phyloP scores from a whole-genome alignment of 1,140 invertebrate species.

The Drosophila obscura region DNA sequence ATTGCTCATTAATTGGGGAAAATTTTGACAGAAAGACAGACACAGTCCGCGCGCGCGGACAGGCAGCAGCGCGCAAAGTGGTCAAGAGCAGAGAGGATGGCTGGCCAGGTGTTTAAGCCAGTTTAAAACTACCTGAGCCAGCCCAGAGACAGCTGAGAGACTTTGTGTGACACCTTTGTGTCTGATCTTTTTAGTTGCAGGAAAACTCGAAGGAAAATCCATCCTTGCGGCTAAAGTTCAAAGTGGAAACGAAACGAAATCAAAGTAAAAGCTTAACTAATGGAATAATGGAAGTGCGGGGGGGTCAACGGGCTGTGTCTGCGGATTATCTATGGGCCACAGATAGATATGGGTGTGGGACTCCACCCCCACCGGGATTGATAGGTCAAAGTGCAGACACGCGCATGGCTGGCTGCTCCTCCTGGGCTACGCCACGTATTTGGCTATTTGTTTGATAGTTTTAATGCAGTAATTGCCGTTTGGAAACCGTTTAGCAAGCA shows the following conservation, averaged over 20 bases:
- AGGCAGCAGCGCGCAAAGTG: slow-evolving; percentile 17
- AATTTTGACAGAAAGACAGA: slow-evolving; percentile 21
- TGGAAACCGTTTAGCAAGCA: slow-evolving; percentile 69
- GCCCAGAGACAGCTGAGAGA: not conserved
- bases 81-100: slow-evolving; percentile 1
- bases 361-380: too few relatives aligned
- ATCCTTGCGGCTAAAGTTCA: slow-evolving; percentile 34
- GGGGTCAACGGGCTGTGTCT: not conserved
- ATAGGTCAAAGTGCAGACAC: slow-evolving; percentile 72
- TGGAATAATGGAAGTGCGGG: slow-evolving; percentile 36
- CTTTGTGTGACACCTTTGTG: slow-evolving; percentile 18
- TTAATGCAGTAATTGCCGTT: slow-evolving; percentile 74
- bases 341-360: not conserved
- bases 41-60: slow-evolving; percentile 25
- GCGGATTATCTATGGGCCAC: not conserved
- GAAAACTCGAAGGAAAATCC: slow-evolving; percentile 51
- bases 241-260: slow-evolving; percentile 46
- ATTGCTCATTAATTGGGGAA: slow-evolving; percentile 76
- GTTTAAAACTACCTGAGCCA: slow-evolving; percentile 20
- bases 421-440: not conserved
- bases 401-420: slow-evolving; percentile 40
- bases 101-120: slow-evolving; percentile 35
- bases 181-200: slow-evolving; percentile 17
- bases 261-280: slow-evolving; percentile 52
- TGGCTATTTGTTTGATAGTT: slow-evolving; percentile 51